Evolutionary conservation across 2,797 vertebrate genomes (phyloP), one percentile per base, ranked within the genome.

Genomic region (Choloepus didactylus): DNA sequence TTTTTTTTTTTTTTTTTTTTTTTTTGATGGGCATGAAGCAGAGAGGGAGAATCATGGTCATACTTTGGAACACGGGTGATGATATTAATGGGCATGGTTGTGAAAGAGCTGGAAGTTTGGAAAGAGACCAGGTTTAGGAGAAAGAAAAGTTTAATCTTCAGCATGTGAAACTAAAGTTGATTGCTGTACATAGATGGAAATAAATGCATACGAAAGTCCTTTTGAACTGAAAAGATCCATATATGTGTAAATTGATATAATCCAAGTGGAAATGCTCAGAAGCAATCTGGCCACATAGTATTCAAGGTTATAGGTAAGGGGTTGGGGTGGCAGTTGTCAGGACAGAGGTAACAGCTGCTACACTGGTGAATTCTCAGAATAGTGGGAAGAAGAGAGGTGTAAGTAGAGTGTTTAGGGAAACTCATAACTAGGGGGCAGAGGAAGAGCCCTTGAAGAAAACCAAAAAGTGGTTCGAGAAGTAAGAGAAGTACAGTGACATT

Each of bases 191-290:
- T 60, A 46, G 18, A 64, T 38, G 51, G 64, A 80, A 87, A 41
- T n/a, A 51, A 83, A 91, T 75, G 19, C 87, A n/a, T 95, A 11
- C 9, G 29, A 41, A 91, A 69, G 38, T 75, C 25, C 3, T 18
- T 87, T 62, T 69, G 62, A 88, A 70, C 62, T 64, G 19, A 10
- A 89, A 87, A 70, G 56, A 35, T 54, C 75, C 12, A 14, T 79
- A 62, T 23, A 84, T 5, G 8, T 84, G 54, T 35, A 64, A 94
- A 21, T 77, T 83, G 88, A 69, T 72, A 29, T 51, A 44, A 66
- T 72, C 76, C 41, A 75, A 79, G 64, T 87, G 35, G 51, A 94
- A 92, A 56, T 82, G 79, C 59, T 85, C 60, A 64, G 60, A 81
- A 49, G 25, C 35, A 35, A 88, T 44, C 31, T 64, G 31, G 19